These are phyloP conservation scores for Gavia stellata DNA, from an alignment of 2,113 vertebrate genomes.

Conservation along the genomic window DNA sequence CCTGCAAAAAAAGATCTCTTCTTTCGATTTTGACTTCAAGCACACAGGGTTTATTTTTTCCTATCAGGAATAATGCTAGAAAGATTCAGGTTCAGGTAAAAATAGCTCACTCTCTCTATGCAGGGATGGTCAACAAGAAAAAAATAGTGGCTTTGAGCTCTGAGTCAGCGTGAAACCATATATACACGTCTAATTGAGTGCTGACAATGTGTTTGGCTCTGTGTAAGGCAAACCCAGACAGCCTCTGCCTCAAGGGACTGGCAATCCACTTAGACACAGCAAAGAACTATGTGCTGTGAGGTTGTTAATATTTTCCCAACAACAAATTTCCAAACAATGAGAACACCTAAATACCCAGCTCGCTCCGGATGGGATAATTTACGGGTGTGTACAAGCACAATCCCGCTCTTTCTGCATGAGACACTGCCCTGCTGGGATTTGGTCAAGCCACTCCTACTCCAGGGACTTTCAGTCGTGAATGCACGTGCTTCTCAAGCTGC, in stretches of 20 bases:
- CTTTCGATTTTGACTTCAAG: neutral
- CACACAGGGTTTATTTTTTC: neutral
- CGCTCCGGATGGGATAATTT: neutral
- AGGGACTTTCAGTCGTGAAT: neutral
- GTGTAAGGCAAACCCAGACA: neutral
- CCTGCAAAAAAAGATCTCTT: neutral
- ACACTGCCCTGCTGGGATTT: neutral
- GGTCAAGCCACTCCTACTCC: neutral
- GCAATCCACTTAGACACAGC: neutral
- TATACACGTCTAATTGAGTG: neutral
- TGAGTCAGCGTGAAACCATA: neutral
- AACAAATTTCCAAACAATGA: slow-evolving; percentile 26
- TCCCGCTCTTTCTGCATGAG: neutral
- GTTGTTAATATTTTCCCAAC: neutral
- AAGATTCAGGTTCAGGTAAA: neutral
- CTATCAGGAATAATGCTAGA: neutral
- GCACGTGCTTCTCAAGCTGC: neutral
- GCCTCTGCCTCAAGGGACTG: slow-evolving; percentile 17
- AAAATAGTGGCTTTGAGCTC: neutral
- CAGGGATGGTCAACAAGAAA: neutral
- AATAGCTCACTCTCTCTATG: neutral
- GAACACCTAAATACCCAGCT: neutral
- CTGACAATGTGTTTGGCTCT: neutral
- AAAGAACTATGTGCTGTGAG: neutral
- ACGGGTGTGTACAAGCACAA: neutral